phyloP scores from a whole-genome alignment of 2,797 vertebrate genomes.

The Sciurus vulgaris region DNA sequence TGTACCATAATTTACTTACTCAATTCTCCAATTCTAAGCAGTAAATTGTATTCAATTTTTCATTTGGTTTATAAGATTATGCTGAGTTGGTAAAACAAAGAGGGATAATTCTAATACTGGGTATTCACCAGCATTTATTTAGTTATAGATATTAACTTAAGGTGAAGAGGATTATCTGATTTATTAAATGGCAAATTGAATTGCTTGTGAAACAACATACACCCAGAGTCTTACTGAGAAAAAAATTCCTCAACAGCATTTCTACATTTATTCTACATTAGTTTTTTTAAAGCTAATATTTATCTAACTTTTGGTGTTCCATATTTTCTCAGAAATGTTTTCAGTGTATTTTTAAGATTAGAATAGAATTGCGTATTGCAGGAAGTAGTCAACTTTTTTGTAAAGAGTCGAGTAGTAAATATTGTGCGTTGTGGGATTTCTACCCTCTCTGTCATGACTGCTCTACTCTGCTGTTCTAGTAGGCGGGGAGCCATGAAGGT shows the following conservation, averaged over 20 bases:
- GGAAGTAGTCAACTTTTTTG: not conserved
- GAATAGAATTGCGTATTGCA: not conserved
- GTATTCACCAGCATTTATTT: not conserved
- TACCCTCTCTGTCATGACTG: not conserved
- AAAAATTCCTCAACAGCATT: not conserved
- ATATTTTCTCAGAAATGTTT: not conserved
- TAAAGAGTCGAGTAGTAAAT: not conserved
- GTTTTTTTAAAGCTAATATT: not conserved
- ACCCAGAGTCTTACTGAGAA: not conserved
- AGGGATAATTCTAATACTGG: not conserved
- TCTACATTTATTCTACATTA: not conserved
- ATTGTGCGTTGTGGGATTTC: not conserved
- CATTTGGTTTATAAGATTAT: not conserved
- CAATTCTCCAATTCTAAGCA: not conserved
- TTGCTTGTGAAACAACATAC: not conserved
- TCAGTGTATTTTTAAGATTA: constrained; percentile 35
- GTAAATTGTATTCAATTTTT: not conserved
- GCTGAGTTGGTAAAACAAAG: not conserved
- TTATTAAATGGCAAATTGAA: not conserved
- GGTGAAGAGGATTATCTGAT: not conserved
- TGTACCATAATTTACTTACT: not conserved
- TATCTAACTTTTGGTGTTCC: constrained; percentile 2
- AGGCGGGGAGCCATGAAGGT: not conserved
- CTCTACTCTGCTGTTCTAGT: not conserved
- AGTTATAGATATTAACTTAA: not conserved